Conservation (phyloP, 2,888 invertebrate species). For the Argynnis bischoffii region DNA sequence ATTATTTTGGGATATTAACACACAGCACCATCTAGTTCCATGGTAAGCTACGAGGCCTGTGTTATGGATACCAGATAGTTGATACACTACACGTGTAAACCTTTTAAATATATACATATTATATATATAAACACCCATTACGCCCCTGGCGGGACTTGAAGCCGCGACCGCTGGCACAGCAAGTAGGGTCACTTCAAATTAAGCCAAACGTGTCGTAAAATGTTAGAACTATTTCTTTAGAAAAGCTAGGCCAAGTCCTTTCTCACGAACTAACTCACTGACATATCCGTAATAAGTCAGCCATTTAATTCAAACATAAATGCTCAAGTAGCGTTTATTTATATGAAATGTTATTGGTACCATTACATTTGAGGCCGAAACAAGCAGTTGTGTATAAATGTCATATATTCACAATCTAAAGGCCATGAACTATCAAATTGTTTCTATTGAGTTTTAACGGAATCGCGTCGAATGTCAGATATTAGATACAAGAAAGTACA, state of each 20-base stretch:
- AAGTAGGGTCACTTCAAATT: no score
- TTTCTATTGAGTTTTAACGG: conserved; percentile 5
- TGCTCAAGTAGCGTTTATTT: neutral
- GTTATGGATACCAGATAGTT: no score
- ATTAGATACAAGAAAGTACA: neutral
- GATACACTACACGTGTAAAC: no score
- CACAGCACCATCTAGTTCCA: no score
- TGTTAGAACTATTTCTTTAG: neutral
- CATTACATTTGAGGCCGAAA: conserved; percentile 21
- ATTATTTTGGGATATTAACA: no score
- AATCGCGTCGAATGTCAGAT: neutral
- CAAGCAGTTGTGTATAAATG: conserved; percentile 20
- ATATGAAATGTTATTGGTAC: conserved; percentile 14
- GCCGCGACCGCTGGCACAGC: no score
- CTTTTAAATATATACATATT: no score
- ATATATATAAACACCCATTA: no score
- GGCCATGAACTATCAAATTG: conserved; percentile 31
- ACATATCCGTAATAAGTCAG: conserved; percentile 10
- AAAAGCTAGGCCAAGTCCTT: conserved; percentile 7
- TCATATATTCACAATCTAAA: conserved; percentile 27
- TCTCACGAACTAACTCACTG: conserved; percentile 13
- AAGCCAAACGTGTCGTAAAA: neutral
- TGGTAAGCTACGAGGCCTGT: no score
- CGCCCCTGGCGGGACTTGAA: no score
- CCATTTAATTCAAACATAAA: conserved; percentile 6